Evolutionary conservation across 2,797 vertebrate genomes (phyloP), one percentile per base, ranked within the genome.

Genomic region (Serranus cabrilla): DNA sequence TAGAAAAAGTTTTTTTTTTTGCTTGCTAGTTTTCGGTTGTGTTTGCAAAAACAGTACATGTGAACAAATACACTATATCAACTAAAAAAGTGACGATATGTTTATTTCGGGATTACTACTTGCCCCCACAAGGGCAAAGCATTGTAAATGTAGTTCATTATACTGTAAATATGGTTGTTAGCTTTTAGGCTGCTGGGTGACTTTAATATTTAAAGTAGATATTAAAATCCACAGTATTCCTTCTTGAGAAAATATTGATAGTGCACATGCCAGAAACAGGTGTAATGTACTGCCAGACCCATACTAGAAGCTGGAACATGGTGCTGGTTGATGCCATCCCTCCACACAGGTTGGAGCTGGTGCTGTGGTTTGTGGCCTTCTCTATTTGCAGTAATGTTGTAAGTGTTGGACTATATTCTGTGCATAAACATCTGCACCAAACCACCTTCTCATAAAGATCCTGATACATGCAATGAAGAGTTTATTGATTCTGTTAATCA

Each of bases 191-290:
- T 31, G 13, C 34, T 18, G 21, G 5, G 31, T 59, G 49, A 39
- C 37, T 56, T 20, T 17, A 23, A 39, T 13, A 21, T 51, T 65
- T 60, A 0, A 61, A 45, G 27, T 8, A 12, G 20, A 71, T 18
- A 46, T 4, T 47, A 18, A 46, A 63, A 14, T 47, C n/a, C 6
- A 27, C 17, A 40, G 54, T 57, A 4, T 73, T 34, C 6, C 17
- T 37, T 31, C n/a, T n/a, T n/a, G 11, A 40, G 7, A 39, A 61
- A 31, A 57, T 31, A 39, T 4, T 18, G 31, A 1, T 16, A 2
- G 20, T 46, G 47, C 25, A n/a, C 16, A 45, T 69, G 51, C 63
- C 25, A 34, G 21, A 13, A 60, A 46, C 37, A 21, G 54, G 55
- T 73, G 57, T 13, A 45, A 49, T 47, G 5, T 7, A 31, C 39